Conservation (phyloP, 2,113 vertebrate species). For the Prochilodus magdalenae region DNA sequence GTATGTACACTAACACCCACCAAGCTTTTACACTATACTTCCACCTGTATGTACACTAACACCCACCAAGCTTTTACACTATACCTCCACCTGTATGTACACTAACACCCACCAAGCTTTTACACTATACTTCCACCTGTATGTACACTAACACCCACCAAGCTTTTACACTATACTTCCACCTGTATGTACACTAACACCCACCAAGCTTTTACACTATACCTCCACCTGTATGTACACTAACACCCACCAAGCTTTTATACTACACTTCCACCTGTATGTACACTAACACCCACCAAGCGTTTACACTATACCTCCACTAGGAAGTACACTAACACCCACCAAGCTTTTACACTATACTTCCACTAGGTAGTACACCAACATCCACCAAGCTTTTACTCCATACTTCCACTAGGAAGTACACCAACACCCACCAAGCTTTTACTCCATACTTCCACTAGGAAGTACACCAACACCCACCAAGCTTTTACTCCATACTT, state of each 20-base stretch:
- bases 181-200: not conserved
- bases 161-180: not conserved
- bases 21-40: not conserved
- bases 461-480: not conserved
- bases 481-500: too few relatives aligned
- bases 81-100: not conserved
- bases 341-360: not conserved
- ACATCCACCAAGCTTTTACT: not conserved
- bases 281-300: not conserved
- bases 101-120: not conserved
- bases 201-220: not conserved
- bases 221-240: not conserved
- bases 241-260: not conserved
- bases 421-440: not conserved
- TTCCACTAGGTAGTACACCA: not conserved
- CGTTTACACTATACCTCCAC: too few relatives aligned
- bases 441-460: not conserved
- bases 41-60: not conserved
- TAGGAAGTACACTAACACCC: not conserved
- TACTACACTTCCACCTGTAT: not conserved
- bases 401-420: too few relatives aligned
- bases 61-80: not conserved
- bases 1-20: too few relatives aligned
- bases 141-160: not conserved
- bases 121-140: not conserved